Evolutionary conservation across 2,113 vertebrate species (phyloP).

Genomic region (Gulo gulo): DNA sequence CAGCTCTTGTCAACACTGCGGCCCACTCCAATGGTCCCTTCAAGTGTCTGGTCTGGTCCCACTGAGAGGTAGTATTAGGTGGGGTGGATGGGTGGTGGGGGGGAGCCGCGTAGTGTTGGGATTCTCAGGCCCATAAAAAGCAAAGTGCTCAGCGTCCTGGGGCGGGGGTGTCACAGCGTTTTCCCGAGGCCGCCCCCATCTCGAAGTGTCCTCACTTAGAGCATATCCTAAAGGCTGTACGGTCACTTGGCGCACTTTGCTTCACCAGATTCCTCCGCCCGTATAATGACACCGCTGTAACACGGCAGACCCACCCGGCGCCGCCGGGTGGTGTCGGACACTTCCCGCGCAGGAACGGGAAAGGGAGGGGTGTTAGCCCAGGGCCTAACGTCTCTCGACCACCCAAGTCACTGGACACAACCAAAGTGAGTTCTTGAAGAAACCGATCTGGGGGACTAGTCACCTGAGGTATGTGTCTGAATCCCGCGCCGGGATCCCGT

Average conservation of each 20-base stretch:
- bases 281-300: neutral
- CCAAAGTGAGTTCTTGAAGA: neutral
- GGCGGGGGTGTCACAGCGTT: neutral
- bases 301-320: neutral
- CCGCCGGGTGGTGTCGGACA: neutral
- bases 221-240: neutral
- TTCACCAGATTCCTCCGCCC: neutral
- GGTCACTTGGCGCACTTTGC: neutral
- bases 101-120: neutral
- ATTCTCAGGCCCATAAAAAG: neutral
- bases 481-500: neutral
- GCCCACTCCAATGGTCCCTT: neutral
- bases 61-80: neutral
- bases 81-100: neutral
- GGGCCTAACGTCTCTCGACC: conserved; percentile 40
- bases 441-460: neutral
- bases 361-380: neutral
- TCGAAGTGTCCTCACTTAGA: neutral
- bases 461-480: conserved; percentile 62
- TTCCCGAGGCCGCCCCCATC: neutral
- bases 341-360: conserved; percentile 63
- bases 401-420: neutral
- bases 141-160: neutral
- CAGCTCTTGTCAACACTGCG: neutral
- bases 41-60: neutral